Percentiles rank a stretch among this genome's conserved stretches.
phyloP scores from a whole-genome alignment of 2,113 vertebrate species.

The Penelope pileata region DNA sequence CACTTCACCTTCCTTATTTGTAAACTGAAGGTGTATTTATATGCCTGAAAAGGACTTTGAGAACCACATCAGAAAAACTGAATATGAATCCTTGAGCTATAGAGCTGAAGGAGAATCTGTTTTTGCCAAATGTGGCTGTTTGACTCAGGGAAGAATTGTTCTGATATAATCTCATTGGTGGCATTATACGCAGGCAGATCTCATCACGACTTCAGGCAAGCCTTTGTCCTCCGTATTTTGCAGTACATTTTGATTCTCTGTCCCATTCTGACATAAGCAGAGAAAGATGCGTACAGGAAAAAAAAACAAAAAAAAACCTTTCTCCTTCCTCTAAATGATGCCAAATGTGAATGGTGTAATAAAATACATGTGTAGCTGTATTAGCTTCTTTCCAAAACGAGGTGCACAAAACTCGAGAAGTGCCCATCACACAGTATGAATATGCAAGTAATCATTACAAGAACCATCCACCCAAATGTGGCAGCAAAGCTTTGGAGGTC shows the following conservation, averaged over 20 bases:
- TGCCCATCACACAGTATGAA: conserved; percentile 65
- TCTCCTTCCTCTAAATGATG: conserved; percentile 10
- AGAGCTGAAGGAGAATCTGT: neutral
- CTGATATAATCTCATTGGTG: neutral
- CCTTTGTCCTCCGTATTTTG: neutral
- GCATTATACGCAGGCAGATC: neutral
- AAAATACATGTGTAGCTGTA: conserved; percentile 39
- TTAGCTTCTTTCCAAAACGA: conserved; percentile 58
- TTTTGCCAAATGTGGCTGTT: neutral
- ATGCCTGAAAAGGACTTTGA: neutral
- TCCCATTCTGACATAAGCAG: neutral
- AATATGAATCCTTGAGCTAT: neutral
- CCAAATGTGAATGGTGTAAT: conserved; percentile 51
- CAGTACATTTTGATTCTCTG: neutral
- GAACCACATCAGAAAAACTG: neutral
- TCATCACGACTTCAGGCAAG: neutral
- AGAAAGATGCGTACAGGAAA: neutral
- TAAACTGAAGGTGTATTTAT: neutral
- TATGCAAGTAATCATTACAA: conserved; percentile 71
- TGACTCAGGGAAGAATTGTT: neutral
- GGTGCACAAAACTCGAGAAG: conserved; percentile 47
- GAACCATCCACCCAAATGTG: conserved; percentile 68
- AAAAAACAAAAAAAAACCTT: neutral
- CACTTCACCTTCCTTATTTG: neutral
- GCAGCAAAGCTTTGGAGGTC: conserved; percentile 63